Evolutionary conservation across 2,797 vertebrate species (phyloP).

Genomic region (Martes flavigula): DNA sequence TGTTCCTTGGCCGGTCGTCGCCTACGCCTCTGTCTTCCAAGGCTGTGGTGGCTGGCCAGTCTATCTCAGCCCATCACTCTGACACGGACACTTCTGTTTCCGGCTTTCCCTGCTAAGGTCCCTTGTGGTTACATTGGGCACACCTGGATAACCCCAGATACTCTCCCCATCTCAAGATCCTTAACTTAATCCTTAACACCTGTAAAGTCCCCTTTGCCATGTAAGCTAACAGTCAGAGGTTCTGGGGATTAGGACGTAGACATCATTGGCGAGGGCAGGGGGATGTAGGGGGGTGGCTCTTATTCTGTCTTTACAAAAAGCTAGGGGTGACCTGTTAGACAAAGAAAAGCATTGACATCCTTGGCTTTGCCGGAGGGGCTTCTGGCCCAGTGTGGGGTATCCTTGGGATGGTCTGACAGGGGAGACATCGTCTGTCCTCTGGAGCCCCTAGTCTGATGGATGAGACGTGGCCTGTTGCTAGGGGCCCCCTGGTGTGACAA

Average conservation of each 20-base stretch:
- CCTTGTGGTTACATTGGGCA: neutral
- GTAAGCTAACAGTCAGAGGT: neutral
- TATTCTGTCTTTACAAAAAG: neutral
- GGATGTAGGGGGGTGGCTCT: neutral
- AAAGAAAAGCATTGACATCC: neutral
- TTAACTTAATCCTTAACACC: neutral
- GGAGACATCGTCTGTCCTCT: neutral
- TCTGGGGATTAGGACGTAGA: neutral
- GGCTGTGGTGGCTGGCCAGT: rapidly evolving
- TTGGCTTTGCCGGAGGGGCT: neutral
- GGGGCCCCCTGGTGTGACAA: neutral
- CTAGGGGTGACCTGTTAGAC: neutral
- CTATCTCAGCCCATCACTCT: neutral
- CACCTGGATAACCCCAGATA: neutral
- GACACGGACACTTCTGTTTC: neutral
- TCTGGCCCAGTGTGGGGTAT: neutral
- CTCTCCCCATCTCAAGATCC: neutral
- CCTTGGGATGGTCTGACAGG: neutral
- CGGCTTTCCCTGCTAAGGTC: neutral
- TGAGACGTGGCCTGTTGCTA: neutral
- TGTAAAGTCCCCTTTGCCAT: neutral
- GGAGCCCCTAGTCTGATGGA: neutral
- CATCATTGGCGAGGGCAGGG: neutral
- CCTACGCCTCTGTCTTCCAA: neutral
- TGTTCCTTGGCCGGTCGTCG: rapidly evolving